A percentile compares a stretch with the other conserved stretches of the same genome.
Conservation (phyloP, 2,888 invertebrate species). For the Furcula furcula region DNA sequence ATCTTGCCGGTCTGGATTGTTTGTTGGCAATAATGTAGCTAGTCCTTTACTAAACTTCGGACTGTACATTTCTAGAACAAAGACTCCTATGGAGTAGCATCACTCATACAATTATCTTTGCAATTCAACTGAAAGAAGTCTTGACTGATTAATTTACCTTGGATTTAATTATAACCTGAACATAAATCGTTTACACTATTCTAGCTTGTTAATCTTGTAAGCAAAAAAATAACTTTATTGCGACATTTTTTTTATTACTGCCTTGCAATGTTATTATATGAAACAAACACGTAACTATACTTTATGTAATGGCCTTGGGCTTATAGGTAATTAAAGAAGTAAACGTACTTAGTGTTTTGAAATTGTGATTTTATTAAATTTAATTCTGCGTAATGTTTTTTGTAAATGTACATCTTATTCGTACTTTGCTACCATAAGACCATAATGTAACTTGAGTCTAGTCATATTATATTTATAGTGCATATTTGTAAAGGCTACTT, state of each 20-base stretch:
- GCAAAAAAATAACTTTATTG: conserved; percentile 40
- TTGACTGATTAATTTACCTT: conserved; percentile 42
- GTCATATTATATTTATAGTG: conserved; percentile 47
- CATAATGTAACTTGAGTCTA: conserved; percentile 49
- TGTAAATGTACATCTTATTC: conserved; percentile 14
- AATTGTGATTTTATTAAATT: conserved; percentile 20
- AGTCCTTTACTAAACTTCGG: neutral
- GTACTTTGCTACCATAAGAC: conserved; percentile 38
- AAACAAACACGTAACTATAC: conserved; percentile 29
- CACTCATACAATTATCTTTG: neutral
- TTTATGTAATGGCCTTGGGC: conserved; percentile 21
- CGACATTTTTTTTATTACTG: conserved; percentile 42
- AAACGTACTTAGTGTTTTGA: conserved; percentile 18
- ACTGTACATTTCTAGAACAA: neutral
- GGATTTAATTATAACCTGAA: conserved; percentile 29
- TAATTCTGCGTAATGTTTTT: conserved; percentile 19
- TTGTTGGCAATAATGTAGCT: too few species aligned
- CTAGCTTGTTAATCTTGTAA: conserved; percentile 55
- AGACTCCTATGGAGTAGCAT: neutral
- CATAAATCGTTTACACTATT: conserved; percentile 28
- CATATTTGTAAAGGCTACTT: conserved; percentile 34
- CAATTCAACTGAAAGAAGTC: conserved; percentile 18
- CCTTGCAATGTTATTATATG: conserved; percentile 42
- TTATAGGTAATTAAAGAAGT: conserved; percentile 49
- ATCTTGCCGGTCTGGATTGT: too few species aligned